Evolutionary conservation across 2,888 invertebrate genomes (phyloP).

Genomic region (Brenthis hecate): DNA sequence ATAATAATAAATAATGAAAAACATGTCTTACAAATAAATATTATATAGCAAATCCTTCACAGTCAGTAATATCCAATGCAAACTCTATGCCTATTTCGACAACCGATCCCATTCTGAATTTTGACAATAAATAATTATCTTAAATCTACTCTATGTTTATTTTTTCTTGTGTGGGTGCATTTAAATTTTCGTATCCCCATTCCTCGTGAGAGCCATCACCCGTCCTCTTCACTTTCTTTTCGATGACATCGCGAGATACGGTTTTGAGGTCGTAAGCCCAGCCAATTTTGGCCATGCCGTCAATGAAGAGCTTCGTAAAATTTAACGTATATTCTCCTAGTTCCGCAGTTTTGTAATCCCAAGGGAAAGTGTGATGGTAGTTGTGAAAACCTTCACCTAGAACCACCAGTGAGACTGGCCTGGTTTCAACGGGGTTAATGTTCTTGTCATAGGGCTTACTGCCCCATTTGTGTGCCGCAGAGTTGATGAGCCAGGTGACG

Average conservation of each 20-base stretch:
- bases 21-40: constrained; percentile 31
- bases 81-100: not conserved
- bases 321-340: constrained; percentile 88
- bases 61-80: constrained; percentile 19
- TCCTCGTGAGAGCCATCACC: constrained; percentile 88
- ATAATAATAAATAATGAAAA: constrained; percentile 33
- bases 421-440: constrained; percentile 88
- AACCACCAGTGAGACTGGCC: constrained; percentile 84
- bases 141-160: constrained; percentile 23
- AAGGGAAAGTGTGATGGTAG: constrained; percentile 92
- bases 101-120: constrained; percentile 8
- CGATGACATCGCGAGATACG: constrained; percentile 86
- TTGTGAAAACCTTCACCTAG: constrained; percentile 93
- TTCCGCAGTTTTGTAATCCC: constrained; percentile 93
- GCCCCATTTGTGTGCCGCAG: constrained; percentile 91
- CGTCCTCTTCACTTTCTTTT: constrained; percentile 87
- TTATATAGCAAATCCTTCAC: constrained; percentile 42
- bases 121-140: not conserved
- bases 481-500: constrained; percentile 95
- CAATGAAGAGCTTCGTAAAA: constrained; percentile 88
- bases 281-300: constrained; percentile 90
- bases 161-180: constrained; percentile 26
- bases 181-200: constrained; percentile 88
- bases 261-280: constrained; percentile 94
- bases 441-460: constrained; percentile 87